Evolutionary conservation across 2,888 invertebrate genomes (phyloP).

Genomic region (Diarsia mendica): DNA sequence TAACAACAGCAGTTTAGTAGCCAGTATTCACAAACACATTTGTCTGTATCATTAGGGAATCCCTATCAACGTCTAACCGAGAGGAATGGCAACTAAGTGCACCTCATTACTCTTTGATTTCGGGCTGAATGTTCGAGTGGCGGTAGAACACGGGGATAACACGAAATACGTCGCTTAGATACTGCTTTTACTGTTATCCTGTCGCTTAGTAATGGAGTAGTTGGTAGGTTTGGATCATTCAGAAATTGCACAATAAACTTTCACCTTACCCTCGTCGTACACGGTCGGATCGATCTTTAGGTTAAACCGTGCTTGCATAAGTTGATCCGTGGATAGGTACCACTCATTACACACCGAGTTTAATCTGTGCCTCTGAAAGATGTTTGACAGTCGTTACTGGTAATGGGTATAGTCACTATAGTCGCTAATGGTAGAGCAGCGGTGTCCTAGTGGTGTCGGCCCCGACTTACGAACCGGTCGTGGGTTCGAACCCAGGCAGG

Average conservation of each 20-base stretch:
- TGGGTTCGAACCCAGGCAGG: too few relatives aligned
- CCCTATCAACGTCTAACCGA: conserved; percentile 10
- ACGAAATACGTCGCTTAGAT: not conserved
- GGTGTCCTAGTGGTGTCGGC: too few relatives aligned
- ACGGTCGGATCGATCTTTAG: too few relatives aligned
- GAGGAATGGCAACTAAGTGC: conserved; percentile 40
- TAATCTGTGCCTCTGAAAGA: too few relatives aligned
- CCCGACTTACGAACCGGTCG: too few relatives aligned
- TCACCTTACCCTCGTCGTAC: too few relatives aligned
- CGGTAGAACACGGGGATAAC: conserved; percentile 8
- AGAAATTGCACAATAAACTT: not conserved
- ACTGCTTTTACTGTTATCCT: not conserved
- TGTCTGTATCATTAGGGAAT: conserved; percentile 16
- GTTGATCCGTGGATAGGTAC: too few relatives aligned
- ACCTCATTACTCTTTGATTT: conserved; percentile 52
- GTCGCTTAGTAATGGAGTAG: not conserved
- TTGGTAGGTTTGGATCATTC: not conserved
- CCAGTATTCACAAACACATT: conserved; percentile 32
- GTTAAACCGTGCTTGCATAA: too few relatives aligned
- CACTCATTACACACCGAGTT: too few relatives aligned
- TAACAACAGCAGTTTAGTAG: not conserved
- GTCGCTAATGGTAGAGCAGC: too few relatives aligned
- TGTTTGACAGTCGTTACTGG: too few relatives aligned
- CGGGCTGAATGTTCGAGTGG: conserved; percentile 24
- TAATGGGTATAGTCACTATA: too few relatives aligned